phyloP scores from a whole-genome alignment of 1,140 invertebrate genomes.

The Alviniconcha marisindica region DNA sequence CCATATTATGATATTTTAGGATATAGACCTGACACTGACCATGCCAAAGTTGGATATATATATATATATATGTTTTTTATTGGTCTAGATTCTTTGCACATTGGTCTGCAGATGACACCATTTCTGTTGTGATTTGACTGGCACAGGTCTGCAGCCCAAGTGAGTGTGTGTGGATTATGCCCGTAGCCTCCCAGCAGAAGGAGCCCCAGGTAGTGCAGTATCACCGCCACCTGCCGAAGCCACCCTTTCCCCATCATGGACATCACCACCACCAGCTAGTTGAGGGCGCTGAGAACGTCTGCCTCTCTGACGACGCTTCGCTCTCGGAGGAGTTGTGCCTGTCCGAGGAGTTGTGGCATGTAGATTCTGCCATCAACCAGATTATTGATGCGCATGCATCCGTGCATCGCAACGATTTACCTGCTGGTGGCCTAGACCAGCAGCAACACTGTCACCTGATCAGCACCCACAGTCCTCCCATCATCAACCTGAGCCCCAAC shows the following conservation, averaged over 20 bases:
- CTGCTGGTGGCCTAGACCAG: conserved; percentile 37
- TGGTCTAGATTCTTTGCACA: too few relatives aligned
- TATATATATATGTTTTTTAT: too few relatives aligned
- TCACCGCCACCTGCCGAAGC: conserved; percentile 54
- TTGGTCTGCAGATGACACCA: too few relatives aligned
- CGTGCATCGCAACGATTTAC: conserved; percentile 30
- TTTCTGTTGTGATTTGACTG: background rate
- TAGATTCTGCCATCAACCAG: conserved; percentile 31
- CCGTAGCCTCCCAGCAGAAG: conserved; percentile 66
- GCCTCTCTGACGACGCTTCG: conserved; percentile 35
- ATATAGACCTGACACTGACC: too few relatives aligned
- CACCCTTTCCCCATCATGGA: conserved; percentile 47
- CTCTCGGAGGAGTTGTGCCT: conserved; percentile 25
- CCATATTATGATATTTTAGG: too few relatives aligned
- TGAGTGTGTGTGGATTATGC: conserved; percentile 55
- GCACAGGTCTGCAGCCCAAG: background rate
- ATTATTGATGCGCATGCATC: conserved; percentile 28
- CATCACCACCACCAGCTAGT: conserved; percentile 45
- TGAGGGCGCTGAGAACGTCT: conserved; percentile 43
- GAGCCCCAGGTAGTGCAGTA: conserved; percentile 62
- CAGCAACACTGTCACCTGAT: conserved; percentile 59
- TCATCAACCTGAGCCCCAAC: conserved; percentile 75
- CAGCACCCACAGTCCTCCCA: conserved; percentile 73
- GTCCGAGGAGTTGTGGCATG: conserved; percentile 26
- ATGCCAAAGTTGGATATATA: too few relatives aligned